Base-by-base conservation (phyloP, 2,888 invertebrate species). In the Cryptus armator region DNA sequence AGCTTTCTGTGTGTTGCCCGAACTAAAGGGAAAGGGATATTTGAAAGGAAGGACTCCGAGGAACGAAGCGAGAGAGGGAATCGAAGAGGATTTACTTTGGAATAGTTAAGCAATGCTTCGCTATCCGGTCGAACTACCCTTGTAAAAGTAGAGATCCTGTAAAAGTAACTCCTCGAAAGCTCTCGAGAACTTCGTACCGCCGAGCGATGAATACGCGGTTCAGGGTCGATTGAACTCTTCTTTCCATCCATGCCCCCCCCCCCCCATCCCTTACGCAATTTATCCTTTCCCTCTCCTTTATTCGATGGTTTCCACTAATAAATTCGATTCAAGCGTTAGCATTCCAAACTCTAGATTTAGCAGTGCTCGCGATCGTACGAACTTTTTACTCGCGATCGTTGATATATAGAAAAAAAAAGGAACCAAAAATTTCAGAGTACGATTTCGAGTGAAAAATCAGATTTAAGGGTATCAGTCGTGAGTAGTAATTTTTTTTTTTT, bases 81-180 rank as follows among this genome's bases (percentile, higher is more conserved):
- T 46, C 86, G 83, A 84, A 85, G 85, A 85, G 87, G 87, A 89
- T 90, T 91, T 89, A 90, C 90, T 90, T 89, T 87, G 88, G 88
- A 90, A 91, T 90, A 90, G 89, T 91, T 89, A 90, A 90, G 88
- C 87, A 87, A 84, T 85, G 83, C 87, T 53, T 37, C 32, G n/a
- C 77, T 87, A 86, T 88, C 37, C 87, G 86, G 87, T 86, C 86
- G 56, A 76, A 86, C 85, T 82, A 51, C 48, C 70, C 37, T 56
- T 66, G 43, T 68, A 51, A 70, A 74, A 71, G 77, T 71, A 76
- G 37, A 44, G 59, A 64, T 64, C 44, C 59, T 78, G 37, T 16
- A 68, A 66, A 72, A 77, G 70, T 76, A 78, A 66, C 80, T 82
- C 67, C 62, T 32, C 62, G 62, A 6, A 76, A 81, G 78, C 83